Percentiles rank a stretch among this genome's conserved stretches.
These are phyloP conservation scores for Acrobasis repandana DNA, from an alignment of 2,888 invertebrate genomes.

Conservation along the genomic window DNA sequence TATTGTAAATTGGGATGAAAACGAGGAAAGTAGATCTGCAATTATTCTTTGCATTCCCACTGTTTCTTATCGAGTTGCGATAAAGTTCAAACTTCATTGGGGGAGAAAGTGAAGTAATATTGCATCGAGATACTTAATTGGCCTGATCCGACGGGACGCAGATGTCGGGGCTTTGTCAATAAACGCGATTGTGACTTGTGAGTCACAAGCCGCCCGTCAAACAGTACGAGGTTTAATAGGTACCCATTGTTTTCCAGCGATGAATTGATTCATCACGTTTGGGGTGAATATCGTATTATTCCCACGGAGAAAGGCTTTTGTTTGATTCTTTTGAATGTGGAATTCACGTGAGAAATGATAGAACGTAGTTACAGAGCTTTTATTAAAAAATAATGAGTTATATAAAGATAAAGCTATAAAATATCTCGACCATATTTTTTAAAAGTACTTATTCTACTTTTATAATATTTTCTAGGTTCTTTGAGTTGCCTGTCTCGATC, in stretches of 20 bases:
- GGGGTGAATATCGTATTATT: constrained; percentile 32
- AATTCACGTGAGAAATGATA: constrained; percentile 2
- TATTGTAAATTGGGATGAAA: constrained; percentile 52
- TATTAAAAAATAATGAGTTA: no score
- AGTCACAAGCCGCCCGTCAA: constrained; percentile 32
- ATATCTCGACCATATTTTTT: no score
- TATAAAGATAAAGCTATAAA: no score
- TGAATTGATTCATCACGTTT: constrained; percentile 44
- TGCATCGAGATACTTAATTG: constrained; percentile 55
- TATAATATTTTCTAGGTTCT: no score
- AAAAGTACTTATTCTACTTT: no score
- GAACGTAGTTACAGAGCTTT: not conserved
- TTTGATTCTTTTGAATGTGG: constrained; percentile 29
- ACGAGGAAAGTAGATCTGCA: constrained; percentile 38
- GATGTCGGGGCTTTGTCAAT: constrained; percentile 62
- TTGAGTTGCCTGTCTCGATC: no score
- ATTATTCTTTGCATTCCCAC: constrained; percentile 17
- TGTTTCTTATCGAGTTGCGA: constrained; percentile 27
- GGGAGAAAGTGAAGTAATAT: constrained; percentile 25
- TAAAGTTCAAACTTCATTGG: constrained; percentile 33
- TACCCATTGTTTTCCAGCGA: constrained; percentile 47
- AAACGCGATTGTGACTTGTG: constrained; percentile 56
- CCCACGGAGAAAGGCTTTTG: constrained; percentile 36
- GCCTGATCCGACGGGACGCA: constrained; percentile 55
- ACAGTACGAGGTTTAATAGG: constrained; percentile 38